phyloP scores from a whole-genome alignment of 2,888 invertebrate species.

The Ypsolopha sequella region DNA sequence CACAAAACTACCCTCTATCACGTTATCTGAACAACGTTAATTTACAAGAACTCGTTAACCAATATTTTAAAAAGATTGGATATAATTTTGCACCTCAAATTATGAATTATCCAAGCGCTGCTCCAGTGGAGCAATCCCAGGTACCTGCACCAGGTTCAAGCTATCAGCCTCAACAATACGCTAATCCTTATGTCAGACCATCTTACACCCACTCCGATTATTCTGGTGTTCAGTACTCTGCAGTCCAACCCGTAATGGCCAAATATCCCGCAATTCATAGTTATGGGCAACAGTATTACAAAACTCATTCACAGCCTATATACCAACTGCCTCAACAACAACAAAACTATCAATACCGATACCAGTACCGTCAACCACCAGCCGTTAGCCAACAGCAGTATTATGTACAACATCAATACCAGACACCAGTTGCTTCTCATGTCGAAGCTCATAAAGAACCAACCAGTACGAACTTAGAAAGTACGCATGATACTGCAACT shows the following conservation, averaged over 20 bases:
- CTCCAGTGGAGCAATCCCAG: conserved; percentile 17
- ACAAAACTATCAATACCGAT: conserved; percentile 44
- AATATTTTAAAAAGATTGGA: conserved; percentile 62
- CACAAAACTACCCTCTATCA: conserved; percentile 65
- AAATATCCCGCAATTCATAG: conserved; percentile 32
- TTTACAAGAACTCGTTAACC: conserved; percentile 64
- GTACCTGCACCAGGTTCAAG: conserved; percentile 16
- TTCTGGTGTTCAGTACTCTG: conserved; percentile 59
- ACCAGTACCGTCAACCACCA: conserved; percentile 39
- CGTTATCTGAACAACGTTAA: conserved; percentile 67
- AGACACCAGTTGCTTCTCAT: background rate
- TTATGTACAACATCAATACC: conserved; percentile 26
- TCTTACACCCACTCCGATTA: conserved; percentile 53
- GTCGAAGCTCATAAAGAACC: conserved; percentile 17
- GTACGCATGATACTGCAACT: conserved; percentile 12
- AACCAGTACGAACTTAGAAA: conserved; percentile 17
- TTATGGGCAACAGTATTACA: conserved; percentile 28
- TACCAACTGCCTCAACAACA: conserved; percentile 39
- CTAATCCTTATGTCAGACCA: conserved; percentile 47
- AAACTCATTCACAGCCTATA: conserved; percentile 25
- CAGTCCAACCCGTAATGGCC: conserved; percentile 62
- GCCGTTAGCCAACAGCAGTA: conserved; percentile 30
- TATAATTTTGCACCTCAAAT: conserved; percentile 51
- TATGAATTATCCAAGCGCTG: conserved; percentile 36
- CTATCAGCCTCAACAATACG: conserved; percentile 44